These are phyloP conservation scores for Callyntrura guangdongensis DNA, from an alignment of 2,888 invertebrate genomes.

Conservation along the genomic window DNA sequence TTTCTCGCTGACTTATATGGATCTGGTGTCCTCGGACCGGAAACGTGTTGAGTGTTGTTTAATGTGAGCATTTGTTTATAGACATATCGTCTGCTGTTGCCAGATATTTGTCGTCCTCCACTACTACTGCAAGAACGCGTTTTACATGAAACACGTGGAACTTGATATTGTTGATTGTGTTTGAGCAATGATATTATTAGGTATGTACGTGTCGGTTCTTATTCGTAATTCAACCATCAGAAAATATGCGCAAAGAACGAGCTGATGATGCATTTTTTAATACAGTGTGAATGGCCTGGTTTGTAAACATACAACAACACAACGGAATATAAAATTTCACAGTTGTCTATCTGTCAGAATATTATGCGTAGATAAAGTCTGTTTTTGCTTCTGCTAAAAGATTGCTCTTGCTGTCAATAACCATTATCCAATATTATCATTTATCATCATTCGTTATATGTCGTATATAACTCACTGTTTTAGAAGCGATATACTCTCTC, in stretches of 20 bases:
- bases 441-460: no score
- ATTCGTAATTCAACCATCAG: neutral
- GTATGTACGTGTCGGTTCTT: neutral
- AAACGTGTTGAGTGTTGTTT: slow-evolving; percentile 24
- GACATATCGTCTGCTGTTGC: neutral
- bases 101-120: neutral
- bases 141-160: slow-evolving; percentile 35
- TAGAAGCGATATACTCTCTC: neutral
- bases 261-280: neutral
- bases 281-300: slow-evolving; percentile 30
- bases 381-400: no score
- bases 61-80: neutral
- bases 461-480: no score
- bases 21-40: slow-evolving; percentile 51
- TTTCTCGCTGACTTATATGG: slow-evolving; percentile 55
- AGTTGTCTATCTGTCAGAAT: neutral
- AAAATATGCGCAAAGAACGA: neutral
- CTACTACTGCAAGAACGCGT: neutral
- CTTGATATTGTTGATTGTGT: slow-evolving; percentile 7
- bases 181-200: neutral
- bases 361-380: neutral
- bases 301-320: slow-evolving; percentile 28
- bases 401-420: no score
- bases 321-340: neutral
- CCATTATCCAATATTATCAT: no score